These are phyloP conservation scores for Drosophila nigrodunni DNA, from an alignment of 1,140 invertebrate genomes.

Conservation along the genomic window DNA sequence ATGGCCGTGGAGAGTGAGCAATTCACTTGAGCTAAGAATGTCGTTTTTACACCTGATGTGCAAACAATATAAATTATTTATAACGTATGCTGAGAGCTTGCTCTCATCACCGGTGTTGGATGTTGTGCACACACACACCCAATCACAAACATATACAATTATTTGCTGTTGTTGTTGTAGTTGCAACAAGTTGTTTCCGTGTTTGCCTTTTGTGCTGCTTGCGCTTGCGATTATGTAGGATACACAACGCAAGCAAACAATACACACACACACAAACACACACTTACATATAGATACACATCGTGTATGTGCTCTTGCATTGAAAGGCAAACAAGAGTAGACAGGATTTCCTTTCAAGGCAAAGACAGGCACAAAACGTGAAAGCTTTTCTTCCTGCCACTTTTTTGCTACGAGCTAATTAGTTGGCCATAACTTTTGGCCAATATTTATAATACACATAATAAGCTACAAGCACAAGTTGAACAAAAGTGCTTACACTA, in stretches of 20 bases:
- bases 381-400: not conserved
- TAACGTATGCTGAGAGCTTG: slow-evolving; percentile 47
- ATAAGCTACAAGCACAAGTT: slow-evolving; percentile 28
- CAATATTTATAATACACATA: slow-evolving; percentile 26
- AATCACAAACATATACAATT: slow-evolving; percentile 10
- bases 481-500: slow-evolving; percentile 33
- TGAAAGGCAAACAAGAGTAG: slow-evolving; percentile 60
- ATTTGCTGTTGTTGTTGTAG: slow-evolving; percentile 43
- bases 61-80: slow-evolving; percentile 79
- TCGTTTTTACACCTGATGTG: slow-evolving; percentile 63
- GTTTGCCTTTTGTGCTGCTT: slow-evolving; percentile 63
- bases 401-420: slow-evolving; percentile 52
- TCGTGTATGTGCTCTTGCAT: slow-evolving; percentile 29
- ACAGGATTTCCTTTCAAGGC: slow-evolving; percentile 53
- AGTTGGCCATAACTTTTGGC: slow-evolving; percentile 59
- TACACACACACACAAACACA: slow-evolving; percentile 7
- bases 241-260: slow-evolving; percentile 25
- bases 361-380: slow-evolving; percentile 9
- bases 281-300: slow-evolving; percentile 15
- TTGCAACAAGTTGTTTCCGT: slow-evolving; percentile 80
- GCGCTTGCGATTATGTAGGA: slow-evolving; percentile 61
- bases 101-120: slow-evolving; percentile 18
- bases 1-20: not conserved
- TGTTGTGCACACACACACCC: slow-evolving; percentile 28
- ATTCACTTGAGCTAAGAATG: slow-evolving; percentile 15